phyloP scores from a whole-genome alignment of 1,140 invertebrate genomes.

The Eriosoma lanigerum region DNA sequence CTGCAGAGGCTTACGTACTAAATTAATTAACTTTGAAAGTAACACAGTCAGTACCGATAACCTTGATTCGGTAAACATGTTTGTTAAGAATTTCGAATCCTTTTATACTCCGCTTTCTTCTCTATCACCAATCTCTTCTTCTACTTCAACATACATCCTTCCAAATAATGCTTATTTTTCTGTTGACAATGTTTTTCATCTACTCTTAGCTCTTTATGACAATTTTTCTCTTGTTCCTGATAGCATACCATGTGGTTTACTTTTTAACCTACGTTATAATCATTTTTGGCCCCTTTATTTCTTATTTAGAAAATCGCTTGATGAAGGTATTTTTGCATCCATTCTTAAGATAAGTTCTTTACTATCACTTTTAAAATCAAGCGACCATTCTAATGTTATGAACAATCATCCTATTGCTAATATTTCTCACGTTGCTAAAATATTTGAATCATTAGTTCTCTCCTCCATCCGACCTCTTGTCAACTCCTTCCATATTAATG shows the following conservation, averaged over 20 bases:
- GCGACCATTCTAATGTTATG: neutral
- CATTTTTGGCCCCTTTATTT: neutral
- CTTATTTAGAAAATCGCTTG: neutral
- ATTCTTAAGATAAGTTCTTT: neutral
- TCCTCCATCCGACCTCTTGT: neutral
- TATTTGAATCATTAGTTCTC: neutral
- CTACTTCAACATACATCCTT: neutral
- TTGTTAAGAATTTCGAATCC: neutral
- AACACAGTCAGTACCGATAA: neutral
- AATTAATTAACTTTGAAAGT: neutral
- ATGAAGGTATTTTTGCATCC: neutral
- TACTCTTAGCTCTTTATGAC: neutral
- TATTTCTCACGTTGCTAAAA: neutral
- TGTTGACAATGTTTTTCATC: neutral
- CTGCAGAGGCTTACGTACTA: neutral
- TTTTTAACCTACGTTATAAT: neutral
- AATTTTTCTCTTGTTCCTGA: neutral
- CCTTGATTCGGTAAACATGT: neutral
- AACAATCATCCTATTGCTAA: neutral
- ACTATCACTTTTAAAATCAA: neutral
- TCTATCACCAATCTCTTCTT: neutral
- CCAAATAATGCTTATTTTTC: neutral
- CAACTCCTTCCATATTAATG: neutral
- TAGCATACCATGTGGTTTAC: neutral
- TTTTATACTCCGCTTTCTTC: neutral